phyloP scores from a whole-genome alignment of 2,797 vertebrate genomes.

The Macroramphosus scolopax region DNA sequence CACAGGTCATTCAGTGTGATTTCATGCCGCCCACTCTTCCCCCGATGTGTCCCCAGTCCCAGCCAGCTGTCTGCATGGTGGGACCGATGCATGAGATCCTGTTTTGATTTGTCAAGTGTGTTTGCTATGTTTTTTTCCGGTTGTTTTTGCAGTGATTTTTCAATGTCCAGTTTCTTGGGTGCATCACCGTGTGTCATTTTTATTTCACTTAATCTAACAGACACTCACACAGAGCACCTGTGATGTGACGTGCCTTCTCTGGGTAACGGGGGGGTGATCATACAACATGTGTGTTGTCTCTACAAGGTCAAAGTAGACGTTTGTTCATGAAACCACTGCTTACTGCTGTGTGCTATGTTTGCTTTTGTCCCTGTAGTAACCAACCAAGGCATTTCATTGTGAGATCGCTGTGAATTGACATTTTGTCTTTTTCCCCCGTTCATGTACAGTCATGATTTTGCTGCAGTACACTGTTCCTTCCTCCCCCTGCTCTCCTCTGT shows the following conservation, averaged over 20 bases:
- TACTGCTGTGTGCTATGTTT: too few relatives aligned
- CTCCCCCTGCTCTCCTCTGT: slow-evolving; percentile 11
- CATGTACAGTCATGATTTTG: slow-evolving; percentile 8
- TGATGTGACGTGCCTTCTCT: too few relatives aligned
- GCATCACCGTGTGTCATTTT: too few relatives aligned
- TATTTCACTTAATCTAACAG: too few relatives aligned
- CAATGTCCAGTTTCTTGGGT: slow-evolving; percentile 20
- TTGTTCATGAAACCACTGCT: slow-evolving; percentile 24
- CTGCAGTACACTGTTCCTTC: slow-evolving; percentile 14
- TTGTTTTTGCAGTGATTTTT: slow-evolving; percentile 34
- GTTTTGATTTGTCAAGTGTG: slow-evolving; percentile 3
- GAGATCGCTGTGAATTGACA: slow-evolving; percentile 45
- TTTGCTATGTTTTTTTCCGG: slow-evolving; percentile 5
- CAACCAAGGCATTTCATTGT: slow-evolving; percentile 3
- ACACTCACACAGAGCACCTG: too few relatives aligned
- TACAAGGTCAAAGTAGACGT: slow-evolving; percentile 19
- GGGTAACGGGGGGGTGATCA: too few relatives aligned
- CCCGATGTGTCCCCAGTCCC: slow-evolving; percentile 25
- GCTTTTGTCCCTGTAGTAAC: background rate
- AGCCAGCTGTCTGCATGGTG: slow-evolving; percentile 55
- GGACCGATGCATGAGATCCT: slow-evolving; percentile 55
- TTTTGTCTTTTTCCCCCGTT: slow-evolving; percentile 33
- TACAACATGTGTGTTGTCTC: too few relatives aligned
- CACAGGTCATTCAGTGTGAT: slow-evolving; percentile 48
- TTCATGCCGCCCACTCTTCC: slow-evolving; percentile 29